A percentile compares a stretch with the other conserved stretches of the same genome.
phyloP scores from a whole-genome alignment of 2,113 vertebrate genomes.

The Macaca nemestrina region DNA sequence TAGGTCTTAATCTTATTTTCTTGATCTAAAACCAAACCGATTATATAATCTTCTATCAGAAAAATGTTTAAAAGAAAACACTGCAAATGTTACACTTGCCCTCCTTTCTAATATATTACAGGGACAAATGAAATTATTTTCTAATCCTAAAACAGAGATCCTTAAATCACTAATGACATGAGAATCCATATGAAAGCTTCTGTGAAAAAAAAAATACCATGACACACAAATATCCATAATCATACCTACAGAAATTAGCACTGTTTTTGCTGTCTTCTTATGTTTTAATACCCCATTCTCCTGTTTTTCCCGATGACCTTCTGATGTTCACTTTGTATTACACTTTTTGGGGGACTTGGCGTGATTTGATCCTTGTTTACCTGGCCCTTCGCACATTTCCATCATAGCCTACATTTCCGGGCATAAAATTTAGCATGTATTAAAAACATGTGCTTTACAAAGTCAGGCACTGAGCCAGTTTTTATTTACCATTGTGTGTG shows the following conservation, averaged over 20 bases:
- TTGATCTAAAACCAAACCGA: neutral
- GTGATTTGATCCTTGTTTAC: neutral
- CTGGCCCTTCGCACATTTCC: neutral
- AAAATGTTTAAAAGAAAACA: slow-evolving; percentile 33
- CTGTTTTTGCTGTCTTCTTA: neutral
- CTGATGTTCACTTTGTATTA: neutral
- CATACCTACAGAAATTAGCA: neutral
- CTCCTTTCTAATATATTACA: neutral
- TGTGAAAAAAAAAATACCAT: slow-evolving; percentile 25
- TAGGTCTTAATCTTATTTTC: slow-evolving; percentile 11
- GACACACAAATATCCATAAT: neutral
- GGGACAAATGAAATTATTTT: slow-evolving; percentile 9
- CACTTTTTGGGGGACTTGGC: too few species aligned
- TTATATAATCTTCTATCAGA: neutral
- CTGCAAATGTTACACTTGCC: neutral
- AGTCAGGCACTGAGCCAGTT: neutral
- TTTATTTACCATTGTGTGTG: neutral
- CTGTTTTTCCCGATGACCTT: neutral
- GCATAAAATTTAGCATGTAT: neutral
- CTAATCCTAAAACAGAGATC: slow-evolving; percentile 8
- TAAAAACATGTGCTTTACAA: neutral
- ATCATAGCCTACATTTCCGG: neutral
- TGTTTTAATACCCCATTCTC: neutral
- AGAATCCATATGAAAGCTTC: neutral
- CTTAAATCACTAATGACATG: slow-evolving; percentile 21